These are phyloP conservation scores for Drosophila mauritiana DNA, from an alignment of 1,140 invertebrate species.

Conservation along the genomic window DNA sequence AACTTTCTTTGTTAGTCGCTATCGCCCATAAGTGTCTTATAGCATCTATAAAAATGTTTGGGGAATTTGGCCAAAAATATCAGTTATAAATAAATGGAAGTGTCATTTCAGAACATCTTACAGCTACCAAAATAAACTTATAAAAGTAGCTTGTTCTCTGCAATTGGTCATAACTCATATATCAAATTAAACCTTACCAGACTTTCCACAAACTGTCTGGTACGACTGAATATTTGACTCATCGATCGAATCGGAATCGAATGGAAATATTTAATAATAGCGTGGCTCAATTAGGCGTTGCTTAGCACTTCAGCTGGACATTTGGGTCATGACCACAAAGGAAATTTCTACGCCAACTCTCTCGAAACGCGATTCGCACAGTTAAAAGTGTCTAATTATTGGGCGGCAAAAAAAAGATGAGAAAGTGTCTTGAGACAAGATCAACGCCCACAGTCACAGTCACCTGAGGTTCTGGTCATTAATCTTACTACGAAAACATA, in stretches of 20 bases:
- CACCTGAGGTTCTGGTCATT: conserved; percentile 46
- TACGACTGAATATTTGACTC: conserved; percentile 29
- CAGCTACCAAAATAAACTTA: conserved; percentile 26
- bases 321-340: conserved; percentile 73
- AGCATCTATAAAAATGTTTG: too few species aligned
- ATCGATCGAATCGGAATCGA: conserved; percentile 22
- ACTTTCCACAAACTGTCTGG: conserved; percentile 21
- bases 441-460: conserved; percentile 59
- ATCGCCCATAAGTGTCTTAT: neutral
- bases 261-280: conserved; percentile 57
- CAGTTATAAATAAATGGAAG: conserved; percentile 17
- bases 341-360: conserved; percentile 56
- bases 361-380: conserved; percentile 16
- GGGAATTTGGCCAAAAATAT: neutral
- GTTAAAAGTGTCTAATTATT: conserved; percentile 71
- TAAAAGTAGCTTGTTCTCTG: conserved; percentile 17
- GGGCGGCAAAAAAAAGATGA: conserved; percentile 9
- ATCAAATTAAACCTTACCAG: conserved; percentile 38
- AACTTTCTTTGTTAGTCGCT: neutral
- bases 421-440: conserved; percentile 49
- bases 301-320: conserved; percentile 68
- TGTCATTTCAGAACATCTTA: conserved; percentile 22
- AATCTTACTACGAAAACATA: conserved; percentile 66
- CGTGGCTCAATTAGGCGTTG: conserved; percentile 58
- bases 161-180: conserved; percentile 45